Evolutionary conservation across 2,888 invertebrate species (phyloP).

Genomic region (Sceliomorpha sp.): DNA sequence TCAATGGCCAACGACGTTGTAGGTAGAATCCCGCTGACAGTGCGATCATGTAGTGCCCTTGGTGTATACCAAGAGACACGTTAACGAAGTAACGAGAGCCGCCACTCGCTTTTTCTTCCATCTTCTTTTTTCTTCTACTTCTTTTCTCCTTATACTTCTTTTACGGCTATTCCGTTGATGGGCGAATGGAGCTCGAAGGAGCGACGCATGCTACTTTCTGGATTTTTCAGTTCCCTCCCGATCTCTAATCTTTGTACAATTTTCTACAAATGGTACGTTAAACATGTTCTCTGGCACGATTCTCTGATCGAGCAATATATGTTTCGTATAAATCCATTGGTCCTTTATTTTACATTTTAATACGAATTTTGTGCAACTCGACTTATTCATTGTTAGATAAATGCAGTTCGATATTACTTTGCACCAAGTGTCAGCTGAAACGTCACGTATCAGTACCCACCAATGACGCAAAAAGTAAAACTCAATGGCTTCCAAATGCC

Average conservation of each 20-base stretch:
- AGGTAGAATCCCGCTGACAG: constrained; percentile 11
- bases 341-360: too few species aligned
- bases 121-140: constrained; percentile 10
- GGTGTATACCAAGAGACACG: constrained; percentile 5
- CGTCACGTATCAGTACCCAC: too few species aligned
- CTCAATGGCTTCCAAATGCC: too few species aligned
- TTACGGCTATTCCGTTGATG: constrained; percentile 4
- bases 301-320: too few species aligned
- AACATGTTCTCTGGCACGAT: too few species aligned
- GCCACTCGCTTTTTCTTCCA: constrained; percentile 20
- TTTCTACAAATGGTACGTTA: too few species aligned
- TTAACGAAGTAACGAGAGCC: constrained; percentile 26
- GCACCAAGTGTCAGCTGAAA: too few species aligned
- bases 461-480: too few species aligned
- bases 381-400: too few species aligned
- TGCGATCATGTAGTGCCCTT: constrained; percentile 1
- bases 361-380: too few species aligned
- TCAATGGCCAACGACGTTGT: constrained; percentile 2
- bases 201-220: constrained; percentile 1
- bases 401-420: too few species aligned
- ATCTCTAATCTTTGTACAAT: neutral
- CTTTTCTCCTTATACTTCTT: constrained; percentile 10
- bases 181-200: constrained; percentile 13
- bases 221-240: neutral
- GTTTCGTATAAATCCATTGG: too few species aligned